These are phyloP conservation scores for Cephalopholis sonnerati DNA, from an alignment of 2,113 vertebrate species.

Conservation along the genomic window DNA sequence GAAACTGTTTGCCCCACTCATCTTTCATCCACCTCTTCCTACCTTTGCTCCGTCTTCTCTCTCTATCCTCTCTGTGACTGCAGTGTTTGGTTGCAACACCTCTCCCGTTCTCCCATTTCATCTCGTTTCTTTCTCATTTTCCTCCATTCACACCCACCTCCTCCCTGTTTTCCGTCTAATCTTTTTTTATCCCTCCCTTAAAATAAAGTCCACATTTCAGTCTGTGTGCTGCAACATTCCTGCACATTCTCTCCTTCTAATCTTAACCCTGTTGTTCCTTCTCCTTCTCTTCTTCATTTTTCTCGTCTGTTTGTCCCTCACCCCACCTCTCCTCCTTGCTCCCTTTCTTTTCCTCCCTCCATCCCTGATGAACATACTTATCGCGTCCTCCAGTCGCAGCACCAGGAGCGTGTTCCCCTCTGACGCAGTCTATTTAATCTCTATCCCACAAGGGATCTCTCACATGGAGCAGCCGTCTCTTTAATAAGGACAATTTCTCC, in stretches of 20 bases:
- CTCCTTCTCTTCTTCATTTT: slow-evolving; percentile 3
- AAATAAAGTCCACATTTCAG: slow-evolving; percentile 41
- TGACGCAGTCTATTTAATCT: slow-evolving; percentile 83
- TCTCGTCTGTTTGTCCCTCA: slow-evolving; percentile 26
- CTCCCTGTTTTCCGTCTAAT: slow-evolving; percentile 16
- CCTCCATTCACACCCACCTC: slow-evolving; percentile 23
- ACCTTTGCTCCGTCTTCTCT: slow-evolving; percentile 20
- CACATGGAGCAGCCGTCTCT: slow-evolving; percentile 69
- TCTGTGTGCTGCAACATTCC: slow-evolving; percentile 21
- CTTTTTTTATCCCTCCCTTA: slow-evolving; percentile 26
- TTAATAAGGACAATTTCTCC: slow-evolving; percentile 81
- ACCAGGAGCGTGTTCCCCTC: slow-evolving; percentile 65
- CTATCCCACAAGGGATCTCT: slow-evolving; percentile 79
- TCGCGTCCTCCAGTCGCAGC: slow-evolving; percentile 63
- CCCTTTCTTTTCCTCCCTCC: slow-evolving; percentile 42
- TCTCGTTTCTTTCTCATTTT: slow-evolving; percentile 26
- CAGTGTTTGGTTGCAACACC: slow-evolving; percentile 34
- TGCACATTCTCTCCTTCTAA: slow-evolving; percentile 17
- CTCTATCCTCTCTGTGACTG: slow-evolving; percentile 20
- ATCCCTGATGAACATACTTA: slow-evolving; percentile 68
- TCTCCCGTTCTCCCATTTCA: slow-evolving; percentile 22
- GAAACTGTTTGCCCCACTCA: slow-evolving; percentile 44
- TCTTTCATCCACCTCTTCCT: slow-evolving; percentile 40
- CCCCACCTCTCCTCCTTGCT: slow-evolving; percentile 42
- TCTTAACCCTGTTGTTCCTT: not conserved